Evolutionary conservation across 64 coral and sea anemone species (phyloP).

Genomic region (Exaiptasia diaphana): DNA sequence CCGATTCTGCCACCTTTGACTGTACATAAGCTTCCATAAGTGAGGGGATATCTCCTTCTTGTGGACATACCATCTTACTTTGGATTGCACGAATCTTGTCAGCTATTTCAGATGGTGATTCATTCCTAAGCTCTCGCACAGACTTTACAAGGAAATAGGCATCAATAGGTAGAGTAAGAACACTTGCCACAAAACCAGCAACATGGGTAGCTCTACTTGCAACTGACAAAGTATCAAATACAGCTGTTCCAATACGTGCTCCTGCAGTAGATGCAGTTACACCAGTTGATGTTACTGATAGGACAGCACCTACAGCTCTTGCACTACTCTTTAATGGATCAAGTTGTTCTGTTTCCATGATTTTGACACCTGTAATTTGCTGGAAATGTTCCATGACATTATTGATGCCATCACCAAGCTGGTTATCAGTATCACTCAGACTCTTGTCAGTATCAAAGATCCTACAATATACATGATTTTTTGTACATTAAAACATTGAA

Average conservation of each 20-base stretch:
- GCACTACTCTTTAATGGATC: slow-evolving; percentile 37
- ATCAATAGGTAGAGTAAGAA: slow-evolving; percentile 52
- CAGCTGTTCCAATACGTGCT: slow-evolving; percentile 22
- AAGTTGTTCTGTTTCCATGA: slow-evolving; percentile 37
- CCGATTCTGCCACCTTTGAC: slow-evolving; percentile 40
- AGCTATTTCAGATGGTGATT: slow-evolving; percentile 38
- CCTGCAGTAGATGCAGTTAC: slow-evolving; percentile 51
- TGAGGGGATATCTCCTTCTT: background rate
- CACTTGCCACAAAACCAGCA: slow-evolving; percentile 47
- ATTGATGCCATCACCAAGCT: background rate
- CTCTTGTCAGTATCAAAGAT: background rate
- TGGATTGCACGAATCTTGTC: slow-evolving; percentile 43
- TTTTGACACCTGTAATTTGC: slow-evolving; percentile 42
- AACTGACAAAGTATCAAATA: slow-evolving; percentile 59
- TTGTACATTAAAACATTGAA: too few species aligned
- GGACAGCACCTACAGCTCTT: slow-evolving; percentile 42
- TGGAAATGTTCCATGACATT: slow-evolving; percentile 44
- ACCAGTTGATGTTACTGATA: slow-evolving; percentile 36
- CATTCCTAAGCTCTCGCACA: slow-evolving; percentile 29
- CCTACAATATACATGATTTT: too few species aligned
- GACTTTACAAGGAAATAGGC: slow-evolving; percentile 58
- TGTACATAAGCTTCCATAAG: slow-evolving; percentile 44
- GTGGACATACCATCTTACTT: slow-evolving; percentile 38
- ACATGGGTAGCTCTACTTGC: slow-evolving; percentile 49
- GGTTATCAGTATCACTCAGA: background rate